These are phyloP conservation scores for Cyanocitta stelleri DNA, from an alignment of 2,113 vertebrate genomes.

Conservation along the genomic window DNA sequence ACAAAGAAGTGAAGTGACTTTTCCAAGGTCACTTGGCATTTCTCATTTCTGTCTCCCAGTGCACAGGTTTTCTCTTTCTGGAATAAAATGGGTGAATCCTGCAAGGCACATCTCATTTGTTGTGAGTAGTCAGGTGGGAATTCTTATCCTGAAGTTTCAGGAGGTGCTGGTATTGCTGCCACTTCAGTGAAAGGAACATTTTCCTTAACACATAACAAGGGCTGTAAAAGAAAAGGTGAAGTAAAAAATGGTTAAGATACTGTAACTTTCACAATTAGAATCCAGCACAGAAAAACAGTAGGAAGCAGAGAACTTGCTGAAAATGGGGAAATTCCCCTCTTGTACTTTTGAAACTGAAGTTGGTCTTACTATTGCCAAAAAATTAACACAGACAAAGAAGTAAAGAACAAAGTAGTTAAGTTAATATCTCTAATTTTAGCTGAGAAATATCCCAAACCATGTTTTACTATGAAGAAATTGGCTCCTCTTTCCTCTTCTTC, in stretches of 20 bases:
- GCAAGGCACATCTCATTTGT: not conserved
- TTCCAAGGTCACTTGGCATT: not conserved
- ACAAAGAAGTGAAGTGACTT: not conserved
- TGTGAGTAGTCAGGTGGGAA: slow-evolving; percentile 27
- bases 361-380: not conserved
- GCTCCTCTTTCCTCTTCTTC: not conserved
- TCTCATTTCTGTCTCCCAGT: not conserved
- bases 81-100: not conserved
- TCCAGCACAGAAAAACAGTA: not conserved
- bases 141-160: slow-evolving; percentile 32
- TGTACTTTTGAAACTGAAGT: not conserved
- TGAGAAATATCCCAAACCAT: not conserved
- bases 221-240: slow-evolving; percentile 9
- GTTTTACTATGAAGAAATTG: not conserved
- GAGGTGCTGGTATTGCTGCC: not conserved
- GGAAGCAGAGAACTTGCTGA: not conserved
- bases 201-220: not conserved
- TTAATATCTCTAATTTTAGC: not conserved
- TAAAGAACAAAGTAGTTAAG: not conserved
- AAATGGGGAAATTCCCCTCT: not conserved
- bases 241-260: not conserved
- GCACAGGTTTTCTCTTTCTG: not conserved
- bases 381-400: not conserved
- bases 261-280: not conserved
- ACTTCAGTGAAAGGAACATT: not conserved